Percentiles rank a stretch among this genome's conserved stretches.
Evolutionary conservation across 2,888 invertebrate genomes (phyloP).

Genomic region (Notodonta dromedarius): DNA sequence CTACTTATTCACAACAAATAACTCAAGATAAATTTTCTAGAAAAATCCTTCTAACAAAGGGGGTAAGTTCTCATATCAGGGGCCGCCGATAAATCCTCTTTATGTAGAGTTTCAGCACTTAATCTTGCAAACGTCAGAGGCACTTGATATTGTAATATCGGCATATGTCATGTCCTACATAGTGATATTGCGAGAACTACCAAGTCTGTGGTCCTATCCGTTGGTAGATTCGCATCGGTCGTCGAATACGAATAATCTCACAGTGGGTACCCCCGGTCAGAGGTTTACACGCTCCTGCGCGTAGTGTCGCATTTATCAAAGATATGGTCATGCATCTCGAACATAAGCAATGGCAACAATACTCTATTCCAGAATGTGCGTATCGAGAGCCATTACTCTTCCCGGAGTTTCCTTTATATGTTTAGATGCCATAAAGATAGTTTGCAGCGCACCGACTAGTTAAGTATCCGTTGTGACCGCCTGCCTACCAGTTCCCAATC

Average conservation of each 20-base stretch:
- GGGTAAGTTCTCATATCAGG: conserved; percentile 14
- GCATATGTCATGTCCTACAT: conserved; percentile 28
- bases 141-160: conserved; percentile 30
- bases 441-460: conserved; percentile 57
- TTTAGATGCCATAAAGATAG: conserved; percentile 78
- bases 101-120: conserved; percentile 14
- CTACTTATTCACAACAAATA: neutral
- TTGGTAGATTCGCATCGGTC: conserved; percentile 33
- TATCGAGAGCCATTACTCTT: conserved; percentile 76
- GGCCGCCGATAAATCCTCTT: conserved; percentile 18
- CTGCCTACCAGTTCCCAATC: conserved; percentile 67
- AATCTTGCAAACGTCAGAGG: conserved; percentile 18
- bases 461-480: conserved; percentile 61
- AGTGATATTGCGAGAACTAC: too few species aligned
- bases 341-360: conserved; percentile 66
- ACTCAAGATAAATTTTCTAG: neutral
- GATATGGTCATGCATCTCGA: conserved; percentile 56
- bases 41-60: conserved; percentile 9
- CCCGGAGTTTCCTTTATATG: conserved; percentile 74
- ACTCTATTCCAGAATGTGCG: conserved; percentile 71
- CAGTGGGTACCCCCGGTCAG: conserved; percentile 49
- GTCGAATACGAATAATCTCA: conserved; percentile 49
- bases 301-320: conserved; percentile 65
- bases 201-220: conserved; percentile 16
- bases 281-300: conserved; percentile 50